Evolutionary conservation across 2,797 vertebrate species (phyloP), one percentile per base, ranked within the genome.

Genomic region (Leptoclinus maculatus): DNA sequence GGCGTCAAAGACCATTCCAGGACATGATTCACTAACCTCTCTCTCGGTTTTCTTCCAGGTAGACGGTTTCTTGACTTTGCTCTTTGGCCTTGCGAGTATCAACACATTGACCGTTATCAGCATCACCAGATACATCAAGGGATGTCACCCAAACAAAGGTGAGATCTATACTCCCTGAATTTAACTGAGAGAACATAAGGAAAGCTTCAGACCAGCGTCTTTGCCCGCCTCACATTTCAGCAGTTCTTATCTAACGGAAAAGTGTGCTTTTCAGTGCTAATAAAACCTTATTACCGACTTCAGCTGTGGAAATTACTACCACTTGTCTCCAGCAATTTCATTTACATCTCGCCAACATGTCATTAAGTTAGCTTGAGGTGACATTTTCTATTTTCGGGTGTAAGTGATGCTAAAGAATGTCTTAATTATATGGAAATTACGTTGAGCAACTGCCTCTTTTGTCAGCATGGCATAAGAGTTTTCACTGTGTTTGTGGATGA

Each of bases 21-120:
- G 57, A 76, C 2, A 39, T 16, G 49, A 74, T 65, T 66, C 49
- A 76, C 17, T 27, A 17, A 53, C 14, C 54, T 5, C 27, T 65
- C 23, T 68, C 53, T 45, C 7, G 71, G 45, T 80, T 67, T 83
- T 27, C 84, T 83, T 92, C 64, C 89, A 97, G 97, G 83, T 97
- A 60, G 97, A 97, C 38, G 97, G 97, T 3, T 97, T 97, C 92
- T 94, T 97, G 78, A 98, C 97, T 0, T 89, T 98, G 72, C 94
- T 98, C 7, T 98, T 98, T 66, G 97, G 97, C 57, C 94, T 98
- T 4, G 94, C 95, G 7, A 97, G 97, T 91, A 97, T 97, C 92
- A 97, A 97, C 90, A 98, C 97, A 14, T 92, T 97, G 70, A 97
- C 97, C 0, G 96, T 97, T 54, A 97, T 98, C 92, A 98, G 97